Evolutionary conservation across 2,888 invertebrate species (phyloP).

Genomic region (Amblyjoppa proteus): DNA sequence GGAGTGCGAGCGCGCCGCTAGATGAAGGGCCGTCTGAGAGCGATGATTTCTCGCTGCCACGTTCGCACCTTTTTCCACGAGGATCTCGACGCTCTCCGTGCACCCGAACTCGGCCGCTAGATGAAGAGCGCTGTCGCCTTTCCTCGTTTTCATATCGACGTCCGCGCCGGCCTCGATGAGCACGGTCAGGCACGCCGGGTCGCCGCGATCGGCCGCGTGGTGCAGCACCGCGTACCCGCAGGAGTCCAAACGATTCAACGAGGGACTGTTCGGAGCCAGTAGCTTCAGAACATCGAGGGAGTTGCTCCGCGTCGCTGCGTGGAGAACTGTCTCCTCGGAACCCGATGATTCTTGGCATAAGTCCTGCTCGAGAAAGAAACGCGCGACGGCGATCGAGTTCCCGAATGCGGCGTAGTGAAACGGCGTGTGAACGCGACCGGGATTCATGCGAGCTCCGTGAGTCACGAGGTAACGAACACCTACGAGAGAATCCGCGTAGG

Average conservation of each 20-base stretch:
- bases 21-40: constrained; percentile 94
- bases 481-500: constrained; percentile 92
- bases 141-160: constrained; percentile 90
- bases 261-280: constrained; percentile 91
- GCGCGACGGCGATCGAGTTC: constrained; percentile 92
- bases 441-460: constrained; percentile 90
- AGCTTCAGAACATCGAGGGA: constrained; percentile 92
- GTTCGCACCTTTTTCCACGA: constrained; percentile 91
- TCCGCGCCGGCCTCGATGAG: constrained; percentile 91
- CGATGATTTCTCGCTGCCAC: constrained; percentile 91
- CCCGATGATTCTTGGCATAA: constrained; percentile 89
- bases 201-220: constrained; percentile 92
- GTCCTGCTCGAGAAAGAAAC: constrained; percentile 90
- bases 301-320: constrained; percentile 94
- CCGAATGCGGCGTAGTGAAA: constrained; percentile 96
- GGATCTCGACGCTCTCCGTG: constrained; percentile 91
- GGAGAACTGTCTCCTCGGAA: constrained; percentile 92
- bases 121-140: constrained; percentile 93
- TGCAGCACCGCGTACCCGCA: constrained; percentile 93
- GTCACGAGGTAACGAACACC: constrained; percentile 90
- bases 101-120: constrained; percentile 95
- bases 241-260: constrained; percentile 91
- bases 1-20: constrained; percentile 93
- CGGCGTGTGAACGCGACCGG: constrained; percentile 91
- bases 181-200: constrained; percentile 91